Evolutionary conservation across 2,113 vertebrate genomes (phyloP).

Genomic region (Lampris megalopsis): DNA sequence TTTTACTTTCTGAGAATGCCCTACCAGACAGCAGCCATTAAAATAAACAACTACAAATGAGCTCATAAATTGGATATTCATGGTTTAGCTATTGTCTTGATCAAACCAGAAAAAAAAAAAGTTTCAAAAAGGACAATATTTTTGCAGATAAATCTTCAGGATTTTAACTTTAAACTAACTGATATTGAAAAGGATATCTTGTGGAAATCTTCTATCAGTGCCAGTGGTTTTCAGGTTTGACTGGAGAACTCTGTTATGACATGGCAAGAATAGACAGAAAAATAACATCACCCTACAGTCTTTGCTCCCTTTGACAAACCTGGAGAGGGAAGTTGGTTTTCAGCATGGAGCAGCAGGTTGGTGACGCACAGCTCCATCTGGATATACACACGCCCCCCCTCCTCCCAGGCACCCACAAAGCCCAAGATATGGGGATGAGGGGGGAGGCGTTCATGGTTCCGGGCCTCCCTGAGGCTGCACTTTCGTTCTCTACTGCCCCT

Average conservation of each 20-base stretch:
- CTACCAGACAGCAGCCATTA: too few species aligned
- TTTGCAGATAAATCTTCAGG: too few species aligned
- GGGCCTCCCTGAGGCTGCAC: conserved; percentile 85
- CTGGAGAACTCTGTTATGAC: background rate
- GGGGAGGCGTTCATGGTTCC: conserved; percentile 87
- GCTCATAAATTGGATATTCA: too few species aligned
- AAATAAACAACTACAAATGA: too few species aligned
- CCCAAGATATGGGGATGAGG: conserved; percentile 87
- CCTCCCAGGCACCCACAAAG: conserved; percentile 90
- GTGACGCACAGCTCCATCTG: conserved; percentile 90
- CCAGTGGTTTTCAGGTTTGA: background rate
- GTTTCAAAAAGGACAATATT: too few species aligned
- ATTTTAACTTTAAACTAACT: too few species aligned
- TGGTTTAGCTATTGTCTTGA: too few species aligned
- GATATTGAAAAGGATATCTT: too few species aligned
- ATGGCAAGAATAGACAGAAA: background rate
- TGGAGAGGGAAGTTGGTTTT: conserved; percentile 75
- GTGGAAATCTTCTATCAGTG: too few species aligned
- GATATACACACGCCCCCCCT: conserved; percentile 87
- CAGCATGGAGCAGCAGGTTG: conserved; percentile 86
- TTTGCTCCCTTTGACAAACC: conserved; percentile 43
- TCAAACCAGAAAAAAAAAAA: too few species aligned
- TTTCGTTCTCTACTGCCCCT: conserved; percentile 86
- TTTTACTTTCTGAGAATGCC: too few species aligned
- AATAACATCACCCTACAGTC: background rate